A percentile compares a stretch with the other conserved stretches of the same genome.
Conservation (phyloP, 2,888 invertebrate genomes). For the Copidosoma aretas region DNA sequence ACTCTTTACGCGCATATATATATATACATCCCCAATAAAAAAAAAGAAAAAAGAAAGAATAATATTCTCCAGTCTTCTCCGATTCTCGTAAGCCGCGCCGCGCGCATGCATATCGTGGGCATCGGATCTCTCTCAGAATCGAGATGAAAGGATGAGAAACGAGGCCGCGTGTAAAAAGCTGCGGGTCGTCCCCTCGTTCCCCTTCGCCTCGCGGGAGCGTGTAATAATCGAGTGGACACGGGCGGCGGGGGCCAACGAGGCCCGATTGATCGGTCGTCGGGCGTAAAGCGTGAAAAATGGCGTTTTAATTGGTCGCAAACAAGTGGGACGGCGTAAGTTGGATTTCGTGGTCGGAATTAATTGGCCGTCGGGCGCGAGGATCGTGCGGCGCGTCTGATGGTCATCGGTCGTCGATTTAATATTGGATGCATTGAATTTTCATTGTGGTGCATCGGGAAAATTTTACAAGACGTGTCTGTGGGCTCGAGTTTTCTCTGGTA, state of each 20-base stretch:
- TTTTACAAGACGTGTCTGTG: too few species aligned
- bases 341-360: constrained; percentile 1
- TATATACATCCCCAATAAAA: background rate
- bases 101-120: background rate
- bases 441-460: too few species aligned
- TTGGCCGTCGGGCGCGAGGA: background rate
- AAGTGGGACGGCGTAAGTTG: background rate
- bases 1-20: too few species aligned
- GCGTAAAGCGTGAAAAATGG: constrained; percentile 29
- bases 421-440: too few species aligned
- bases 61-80: background rate
- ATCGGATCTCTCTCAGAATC: background rate
- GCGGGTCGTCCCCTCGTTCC: constrained; percentile 1
- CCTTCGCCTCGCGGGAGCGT: too few species aligned
- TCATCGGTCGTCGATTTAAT: too few species aligned
- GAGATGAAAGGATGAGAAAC: constrained; percentile 17
- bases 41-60: background rate
- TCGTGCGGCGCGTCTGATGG: background rate
- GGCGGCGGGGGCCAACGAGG: constrained; percentile 8
- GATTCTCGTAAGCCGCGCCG: background rate
- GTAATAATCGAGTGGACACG: background rate
- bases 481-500: too few species aligned
- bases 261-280: constrained; percentile 23
- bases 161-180: background rate
- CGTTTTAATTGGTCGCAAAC: constrained; percentile 17